Evolutionary conservation across 2,797 vertebrate genomes (phyloP).

Genomic region (Hemibagrus guttatus): DNA sequence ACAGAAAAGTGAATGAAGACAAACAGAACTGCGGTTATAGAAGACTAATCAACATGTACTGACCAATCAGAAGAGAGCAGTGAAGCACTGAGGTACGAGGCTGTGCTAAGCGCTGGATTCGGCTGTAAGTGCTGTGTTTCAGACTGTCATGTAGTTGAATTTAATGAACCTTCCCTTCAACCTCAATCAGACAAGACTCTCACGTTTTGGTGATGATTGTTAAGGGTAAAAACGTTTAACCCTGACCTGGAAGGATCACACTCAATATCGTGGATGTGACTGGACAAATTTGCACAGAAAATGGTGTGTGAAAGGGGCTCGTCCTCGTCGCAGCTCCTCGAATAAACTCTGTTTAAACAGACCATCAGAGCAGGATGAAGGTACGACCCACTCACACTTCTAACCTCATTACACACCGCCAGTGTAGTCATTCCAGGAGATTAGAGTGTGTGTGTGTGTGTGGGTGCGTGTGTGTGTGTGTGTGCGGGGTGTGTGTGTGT

Average conservation of each 20-base stretch:
- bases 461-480: slow-evolving; percentile 3
- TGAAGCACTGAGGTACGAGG: too few relatives aligned
- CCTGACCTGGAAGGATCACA: slow-evolving; percentile 48
- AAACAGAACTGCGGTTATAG: neutral
- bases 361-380: slow-evolving; percentile 79
- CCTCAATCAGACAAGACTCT: slow-evolving; percentile 11
- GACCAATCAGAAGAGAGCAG: too few relatives aligned
- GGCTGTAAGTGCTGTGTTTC: neutral
- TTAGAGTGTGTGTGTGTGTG: neutral
- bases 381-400: slow-evolving; percentile 57
- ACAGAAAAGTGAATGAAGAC: neutral
- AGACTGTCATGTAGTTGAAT: neutral
- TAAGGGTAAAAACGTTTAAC: slow-evolving; percentile 33
- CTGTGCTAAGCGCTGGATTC: too few relatives aligned
- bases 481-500: neutral
- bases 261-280: slow-evolving; percentile 62
- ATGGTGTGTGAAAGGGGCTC: slow-evolving; percentile 83
- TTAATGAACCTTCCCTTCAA: slow-evolving; percentile 15
- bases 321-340: slow-evolving; percentile 66
- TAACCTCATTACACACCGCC: slow-evolving; percentile 28
- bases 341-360: slow-evolving; percentile 74
- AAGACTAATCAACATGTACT: neutral
- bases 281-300: slow-evolving; percentile 87
- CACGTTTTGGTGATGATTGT: slow-evolving; percentile 40
- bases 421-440: slow-evolving; percentile 22